Evolutionary conservation across 2,888 invertebrate genomes (phyloP), one percentile per base, ranked within the genome.

Genomic region (Erebia aethiops): DNA sequence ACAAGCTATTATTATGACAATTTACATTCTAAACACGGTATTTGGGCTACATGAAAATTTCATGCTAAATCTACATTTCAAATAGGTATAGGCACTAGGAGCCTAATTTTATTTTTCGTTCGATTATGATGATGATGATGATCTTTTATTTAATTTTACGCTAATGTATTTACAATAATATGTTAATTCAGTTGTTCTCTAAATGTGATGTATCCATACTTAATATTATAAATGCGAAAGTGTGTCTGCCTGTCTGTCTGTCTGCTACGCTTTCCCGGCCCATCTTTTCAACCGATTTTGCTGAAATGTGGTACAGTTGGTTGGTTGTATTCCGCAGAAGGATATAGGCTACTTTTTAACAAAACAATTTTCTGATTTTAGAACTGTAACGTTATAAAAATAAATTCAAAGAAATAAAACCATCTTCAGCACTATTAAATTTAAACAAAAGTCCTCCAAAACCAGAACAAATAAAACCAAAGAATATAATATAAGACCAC

Each of bases 21-120:
- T 87, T 88, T 87, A 85, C 84, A 87, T 86, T 82, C 80, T 82
- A 84, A 87, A 46, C 69, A 58, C 51, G 16, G 58, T 52, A 49
- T 69, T 69, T 58, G 69, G 49, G 49, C 21, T 49, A 35, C 21
- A 46, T 67, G 67, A 67, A 67, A 67, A 67, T 67, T 67, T 67
- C 57, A 67, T 67, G 41, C 18, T 43, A 49, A 67, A 67, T 58
- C 58, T 67, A 58, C 57, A 49, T 67, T 67, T 49, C 41, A 46
- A 54, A 58, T 49, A 1, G 35, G 35, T 35, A n/a, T n/a, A n/a
- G n/a, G n/a, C n/a, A n/a, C n/a, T n/a, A 35, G 35, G 35, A 7
- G 7, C 35, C 35, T 35, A 35, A 35, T 7, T 18, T 14, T 65
- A 41, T 18, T 52, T 16, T 52, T 52, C n/a, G 52, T 58, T 57